Base-by-base conservation (phyloP, 2,888 invertebrate species). In the Scaeva pyrastri region DNA sequence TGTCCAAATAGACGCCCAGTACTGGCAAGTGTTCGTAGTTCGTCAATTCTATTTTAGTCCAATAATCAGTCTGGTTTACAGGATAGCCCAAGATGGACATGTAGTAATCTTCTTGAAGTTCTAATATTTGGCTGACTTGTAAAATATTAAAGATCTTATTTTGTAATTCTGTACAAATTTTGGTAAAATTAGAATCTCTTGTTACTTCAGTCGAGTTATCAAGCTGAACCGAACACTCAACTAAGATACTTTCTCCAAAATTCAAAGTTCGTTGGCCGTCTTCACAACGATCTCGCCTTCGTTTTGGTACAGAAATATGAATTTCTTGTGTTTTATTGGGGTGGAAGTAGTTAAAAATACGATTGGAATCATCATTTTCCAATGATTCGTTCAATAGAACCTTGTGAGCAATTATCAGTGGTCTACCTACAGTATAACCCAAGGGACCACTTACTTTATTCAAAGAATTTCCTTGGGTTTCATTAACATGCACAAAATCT, bases 81-180 rank as follows among this genome's bases (percentile, higher is more conserved):
- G 93, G 93, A 82, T 89, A 89, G 4, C 93, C 93, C 66, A 91
- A 78, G 52, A 90, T 89, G 0, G 93, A 92, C 26, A 92, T 72
- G 45, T 79, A 87, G 10, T 73, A 60, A n/a, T 88, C 80, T 5
- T 48, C 52, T 43, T 72, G 56, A 0, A 70, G 26, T 1, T 16
- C 8, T 2, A 88, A n/a, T 60, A 86, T 66, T 23, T 83, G 19
- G 26, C 87, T 78, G n/a, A 75, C 60, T 0, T 90, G 88, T 5
- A 89, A 58, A 58, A 81, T 66, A 19, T 78, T 2, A 14, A 88
- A 88, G 7, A 90, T 90, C 4, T 78, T 70, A 1, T 62, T 7
- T 77, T 92, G 92, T 16, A 92, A 58, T 0, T 88, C 66, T n/a
- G 88, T 76, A 58, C 93, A 93, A 41, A 90, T 89, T 48, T 88